These are phyloP conservation scores for Phymorhynchus buccinoides DNA, from an alignment of 1,140 invertebrate genomes.

Conservation along the genomic window DNA sequence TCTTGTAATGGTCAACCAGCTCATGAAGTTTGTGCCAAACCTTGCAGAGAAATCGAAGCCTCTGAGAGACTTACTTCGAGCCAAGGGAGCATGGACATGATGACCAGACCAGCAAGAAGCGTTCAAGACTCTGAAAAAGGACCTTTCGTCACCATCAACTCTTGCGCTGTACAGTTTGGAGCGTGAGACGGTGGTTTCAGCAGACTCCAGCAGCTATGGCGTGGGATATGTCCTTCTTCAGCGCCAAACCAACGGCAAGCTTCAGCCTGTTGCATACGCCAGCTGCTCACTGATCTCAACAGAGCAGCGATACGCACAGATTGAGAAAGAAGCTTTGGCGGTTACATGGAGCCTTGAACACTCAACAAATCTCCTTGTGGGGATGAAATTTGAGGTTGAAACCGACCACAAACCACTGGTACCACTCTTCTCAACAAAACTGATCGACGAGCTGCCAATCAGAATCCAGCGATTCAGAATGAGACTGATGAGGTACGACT, in stretches of 20 bases:
- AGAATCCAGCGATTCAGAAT: slow-evolving; percentile 49
- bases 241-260: slow-evolving; percentile 14
- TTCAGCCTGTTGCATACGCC: slow-evolving; percentile 15
- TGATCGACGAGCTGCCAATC: slow-evolving; percentile 36
- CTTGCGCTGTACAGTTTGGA: too few species aligned
- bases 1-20: too few species aligned
- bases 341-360: slow-evolving; percentile 72
- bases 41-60: too few species aligned
- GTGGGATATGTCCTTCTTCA: slow-evolving; percentile 49
- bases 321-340: slow-evolving; percentile 76
- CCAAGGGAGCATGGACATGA: slow-evolving; percentile 28
- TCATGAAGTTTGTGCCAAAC: too few species aligned
- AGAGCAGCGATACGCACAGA: slow-evolving; percentile 74
- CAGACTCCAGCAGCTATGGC: slow-evolving; percentile 51
- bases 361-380: slow-evolving; percentile 74
- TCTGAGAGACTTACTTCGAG: too few species aligned
- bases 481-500: slow-evolving; percentile 43
- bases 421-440: slow-evolving; percentile 43
- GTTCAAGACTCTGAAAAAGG: too few species aligned
- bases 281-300: slow-evolving; percentile 52
- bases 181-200: slow-evolving; percentile 39
- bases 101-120: too few species aligned
- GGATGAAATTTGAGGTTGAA: slow-evolving; percentile 60
- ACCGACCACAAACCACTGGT: slow-evolving; percentile 70
- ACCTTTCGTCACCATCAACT: too few species aligned